Conservation (phyloP, 2,113 vertebrate genomes). For the Rallus limicola region DNA sequence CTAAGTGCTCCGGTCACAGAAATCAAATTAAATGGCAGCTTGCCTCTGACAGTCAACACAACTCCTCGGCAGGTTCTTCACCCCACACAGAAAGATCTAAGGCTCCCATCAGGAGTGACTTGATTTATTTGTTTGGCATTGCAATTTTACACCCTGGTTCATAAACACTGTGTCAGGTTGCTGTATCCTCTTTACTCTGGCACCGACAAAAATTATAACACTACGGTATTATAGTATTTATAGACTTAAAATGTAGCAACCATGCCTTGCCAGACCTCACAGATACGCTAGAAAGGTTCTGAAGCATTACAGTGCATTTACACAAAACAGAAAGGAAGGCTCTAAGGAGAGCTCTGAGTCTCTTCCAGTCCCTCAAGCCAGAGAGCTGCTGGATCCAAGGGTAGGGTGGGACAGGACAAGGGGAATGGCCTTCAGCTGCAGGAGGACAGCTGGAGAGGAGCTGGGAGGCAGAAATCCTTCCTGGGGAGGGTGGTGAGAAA, state of each 20-base stretch:
- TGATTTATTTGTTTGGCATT: background rate
- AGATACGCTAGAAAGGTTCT: background rate
- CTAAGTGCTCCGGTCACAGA: background rate
- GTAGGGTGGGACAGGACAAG: too few species aligned
- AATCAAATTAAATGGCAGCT: conserved; percentile 8
- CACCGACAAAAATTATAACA: background rate
- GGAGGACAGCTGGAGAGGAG: too few species aligned
- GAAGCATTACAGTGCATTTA: background rate
- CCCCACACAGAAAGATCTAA: background rate
- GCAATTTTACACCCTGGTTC: background rate
- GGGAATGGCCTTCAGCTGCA: too few species aligned
- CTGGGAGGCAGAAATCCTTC: too few species aligned
- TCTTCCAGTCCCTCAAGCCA: too few species aligned
- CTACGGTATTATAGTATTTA: background rate
- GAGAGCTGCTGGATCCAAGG: too few species aligned
- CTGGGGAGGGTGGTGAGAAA: too few species aligned
- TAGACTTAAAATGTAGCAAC: background rate
- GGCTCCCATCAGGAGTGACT: background rate
- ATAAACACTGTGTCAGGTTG: background rate
- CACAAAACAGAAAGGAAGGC: background rate
- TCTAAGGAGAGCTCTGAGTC: too few species aligned
- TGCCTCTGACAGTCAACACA: background rate
- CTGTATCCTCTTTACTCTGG: background rate
- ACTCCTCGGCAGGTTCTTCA: background rate
- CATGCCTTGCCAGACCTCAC: background rate